Evolutionary conservation across 2,113 vertebrate genomes (phyloP).

Genomic region (Tachysurus fulvidraco): DNA sequence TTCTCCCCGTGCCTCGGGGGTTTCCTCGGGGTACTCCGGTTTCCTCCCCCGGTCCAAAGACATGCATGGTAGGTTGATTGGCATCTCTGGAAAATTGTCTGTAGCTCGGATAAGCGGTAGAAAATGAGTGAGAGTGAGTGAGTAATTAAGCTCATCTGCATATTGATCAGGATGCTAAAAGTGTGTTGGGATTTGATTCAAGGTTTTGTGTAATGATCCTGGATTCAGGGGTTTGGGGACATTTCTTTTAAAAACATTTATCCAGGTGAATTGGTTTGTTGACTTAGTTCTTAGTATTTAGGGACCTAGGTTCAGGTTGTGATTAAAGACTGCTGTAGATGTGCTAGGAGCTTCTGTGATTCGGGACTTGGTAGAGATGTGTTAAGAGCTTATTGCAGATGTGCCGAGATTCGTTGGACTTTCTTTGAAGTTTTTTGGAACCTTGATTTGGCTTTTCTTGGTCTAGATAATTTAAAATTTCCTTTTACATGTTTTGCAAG

Average conservation of each 20-base stretch:
- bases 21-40: too few species aligned
- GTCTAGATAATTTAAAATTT: not conserved
- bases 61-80: too few species aligned
- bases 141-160: not conserved
- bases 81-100: too few species aligned
- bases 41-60: too few species aligned
- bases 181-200: not conserved
- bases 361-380: not conserved
- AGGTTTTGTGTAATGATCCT: not conserved
- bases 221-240: not conserved
- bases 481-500: not conserved
- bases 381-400: not conserved
- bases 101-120: too few species aligned
- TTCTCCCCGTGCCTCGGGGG: too few species aligned
- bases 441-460: not conserved
- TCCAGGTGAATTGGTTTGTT: not conserved
- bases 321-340: not conserved
- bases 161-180: not conserved
- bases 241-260: not conserved
- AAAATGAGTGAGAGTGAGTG: too few species aligned
- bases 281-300: not conserved
- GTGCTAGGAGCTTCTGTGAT: not conserved
- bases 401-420: not conserved
- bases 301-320: not conserved
- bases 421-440: not conserved